These are phyloP conservation scores for Bombus superbus DNA, from an alignment of 1,140 invertebrate species.

Conservation along the genomic window DNA sequence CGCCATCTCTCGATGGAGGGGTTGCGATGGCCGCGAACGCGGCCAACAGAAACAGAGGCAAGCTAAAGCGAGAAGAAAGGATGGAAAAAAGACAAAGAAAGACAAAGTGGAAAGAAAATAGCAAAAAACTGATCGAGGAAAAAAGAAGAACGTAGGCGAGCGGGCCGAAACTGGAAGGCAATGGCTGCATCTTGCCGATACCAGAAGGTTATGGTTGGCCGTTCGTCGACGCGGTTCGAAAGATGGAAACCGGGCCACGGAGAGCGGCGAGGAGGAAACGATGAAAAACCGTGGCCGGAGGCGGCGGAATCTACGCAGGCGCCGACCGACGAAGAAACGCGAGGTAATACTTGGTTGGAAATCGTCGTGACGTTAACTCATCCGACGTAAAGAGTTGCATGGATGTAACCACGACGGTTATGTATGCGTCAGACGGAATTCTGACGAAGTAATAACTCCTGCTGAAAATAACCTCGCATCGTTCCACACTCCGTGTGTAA, in stretches of 20 bases:
- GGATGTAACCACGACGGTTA: not conserved
- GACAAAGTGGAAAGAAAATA: not conserved
- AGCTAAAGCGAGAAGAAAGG: not conserved
- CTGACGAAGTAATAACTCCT: not conserved
- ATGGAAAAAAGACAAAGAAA: not conserved
- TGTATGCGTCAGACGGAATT: not conserved
- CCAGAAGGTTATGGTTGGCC: not conserved
- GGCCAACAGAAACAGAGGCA: no score
- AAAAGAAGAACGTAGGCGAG: not conserved
- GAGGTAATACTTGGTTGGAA: not conserved
- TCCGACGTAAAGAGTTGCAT: not conserved
- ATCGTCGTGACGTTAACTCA: conserved; percentile 19
- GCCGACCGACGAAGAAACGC: not conserved
- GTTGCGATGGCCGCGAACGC: not conserved
- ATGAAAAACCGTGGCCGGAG: not conserved
- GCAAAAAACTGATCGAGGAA: not conserved
- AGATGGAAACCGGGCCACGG: not conserved
- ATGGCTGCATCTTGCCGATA: conserved; percentile 8
- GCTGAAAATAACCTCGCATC: not conserved
- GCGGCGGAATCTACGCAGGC: not conserved
- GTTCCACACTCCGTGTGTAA: not conserved
- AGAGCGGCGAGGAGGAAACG: not conserved
- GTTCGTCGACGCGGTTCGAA: not conserved
- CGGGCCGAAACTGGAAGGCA: not conserved
- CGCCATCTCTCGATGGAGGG: not conserved